Conservation (phyloP, 92 coral and sea anemone species). For the Palythoa caribaeorum region DNA sequence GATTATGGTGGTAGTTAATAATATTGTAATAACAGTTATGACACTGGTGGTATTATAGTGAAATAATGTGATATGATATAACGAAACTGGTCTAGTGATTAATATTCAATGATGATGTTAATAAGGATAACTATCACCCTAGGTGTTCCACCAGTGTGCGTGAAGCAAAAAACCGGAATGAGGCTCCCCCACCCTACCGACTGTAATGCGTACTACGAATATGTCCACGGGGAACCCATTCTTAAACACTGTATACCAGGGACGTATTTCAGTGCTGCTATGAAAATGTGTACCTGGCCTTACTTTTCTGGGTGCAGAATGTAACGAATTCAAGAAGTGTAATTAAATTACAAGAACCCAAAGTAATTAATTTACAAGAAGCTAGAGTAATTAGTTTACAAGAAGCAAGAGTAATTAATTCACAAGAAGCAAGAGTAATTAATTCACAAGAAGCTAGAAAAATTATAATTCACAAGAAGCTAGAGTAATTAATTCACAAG, state of each 20-base stretch:
- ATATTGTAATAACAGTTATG: no score
- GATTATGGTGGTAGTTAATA: no score
- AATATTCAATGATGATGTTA: background rate
- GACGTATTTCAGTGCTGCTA: conserved; percentile 22
- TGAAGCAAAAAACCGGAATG: background rate
- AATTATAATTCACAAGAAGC: no score
- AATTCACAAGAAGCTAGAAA: no score
- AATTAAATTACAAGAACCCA: no score
- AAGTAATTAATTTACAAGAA: no score
- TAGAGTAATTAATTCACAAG: no score
- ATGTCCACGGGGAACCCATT: background rate
- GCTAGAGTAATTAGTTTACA: no score
- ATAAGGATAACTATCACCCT: background rate
- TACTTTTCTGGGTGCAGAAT: conserved; percentile 12
- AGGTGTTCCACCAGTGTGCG: background rate
- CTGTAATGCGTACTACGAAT: conserved; percentile 3
- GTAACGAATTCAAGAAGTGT: background rate
- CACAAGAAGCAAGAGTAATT: no score
- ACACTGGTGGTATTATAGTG: no score
- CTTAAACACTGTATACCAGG: background rate
- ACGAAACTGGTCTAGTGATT: background rate
- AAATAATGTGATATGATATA: no score
- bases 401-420: no score
- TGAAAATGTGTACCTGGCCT: conserved; percentile 27
- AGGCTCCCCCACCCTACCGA: conserved; percentile 9